Conservation (phyloP, 2,113 vertebrate genomes). For the Girardinichthys multiradiatus region DNA sequence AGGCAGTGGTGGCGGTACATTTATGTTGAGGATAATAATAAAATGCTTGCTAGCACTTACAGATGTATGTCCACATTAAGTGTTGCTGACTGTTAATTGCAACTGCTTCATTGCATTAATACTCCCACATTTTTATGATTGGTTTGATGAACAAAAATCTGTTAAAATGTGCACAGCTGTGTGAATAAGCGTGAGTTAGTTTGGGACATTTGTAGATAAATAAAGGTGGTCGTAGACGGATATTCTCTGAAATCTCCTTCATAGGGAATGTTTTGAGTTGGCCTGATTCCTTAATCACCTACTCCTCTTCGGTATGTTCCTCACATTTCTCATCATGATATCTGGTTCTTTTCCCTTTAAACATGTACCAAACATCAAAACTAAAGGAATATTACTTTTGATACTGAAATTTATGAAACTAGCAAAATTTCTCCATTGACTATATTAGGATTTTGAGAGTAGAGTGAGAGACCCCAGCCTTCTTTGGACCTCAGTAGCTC, state of each 20-base stretch:
- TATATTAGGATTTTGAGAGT: no score
- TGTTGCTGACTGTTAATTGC: background rate
- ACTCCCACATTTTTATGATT: slow-evolving; percentile 36
- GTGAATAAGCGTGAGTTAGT: slow-evolving; percentile 3
- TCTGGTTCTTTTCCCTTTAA: no score
- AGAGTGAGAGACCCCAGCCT: no score
- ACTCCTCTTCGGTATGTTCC: background rate
- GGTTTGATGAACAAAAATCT: slow-evolving; percentile 22
- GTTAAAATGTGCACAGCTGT: slow-evolving; percentile 29
- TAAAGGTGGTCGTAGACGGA: slow-evolving; percentile 22
- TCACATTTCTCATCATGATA: no score
- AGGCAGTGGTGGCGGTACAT: background rate
- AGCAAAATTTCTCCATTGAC: no score
- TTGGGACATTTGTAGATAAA: background rate
- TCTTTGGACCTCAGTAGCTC: no score
- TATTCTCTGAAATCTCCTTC: slow-evolving; percentile 5
- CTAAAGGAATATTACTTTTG: no score
- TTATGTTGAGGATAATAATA: slow-evolving; percentile 1
- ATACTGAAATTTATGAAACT: no score
- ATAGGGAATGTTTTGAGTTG: background rate
- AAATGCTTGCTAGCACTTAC: background rate
- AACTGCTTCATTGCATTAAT: background rate
- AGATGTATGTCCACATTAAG: background rate
- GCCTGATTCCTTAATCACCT: background rate
- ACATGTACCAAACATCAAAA: no score